Evolutionary conservation across 2,888 invertebrate species (phyloP), one percentile per base, ranked within the genome.

Genomic region (Anorthoa munda): DNA sequence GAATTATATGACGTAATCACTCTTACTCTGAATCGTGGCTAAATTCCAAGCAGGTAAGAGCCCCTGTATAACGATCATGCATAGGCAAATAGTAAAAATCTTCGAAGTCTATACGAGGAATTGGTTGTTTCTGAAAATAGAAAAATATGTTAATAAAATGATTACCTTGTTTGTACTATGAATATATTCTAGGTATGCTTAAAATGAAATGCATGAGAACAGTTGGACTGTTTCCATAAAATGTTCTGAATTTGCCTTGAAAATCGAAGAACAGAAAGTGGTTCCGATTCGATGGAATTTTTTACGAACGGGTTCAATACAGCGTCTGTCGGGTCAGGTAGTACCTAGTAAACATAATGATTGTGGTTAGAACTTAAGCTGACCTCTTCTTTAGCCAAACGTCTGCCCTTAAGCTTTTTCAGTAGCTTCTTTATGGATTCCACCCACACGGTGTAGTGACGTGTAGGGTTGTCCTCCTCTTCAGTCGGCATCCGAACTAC

Each of bases 1-100:
- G 56, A 13, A 23, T 13, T 31, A 17, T 9, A 66, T 12, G 12
- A n/a, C 4, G 23, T 66, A 71, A 58, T 39, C 7, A 9, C 12
- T 66, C 86, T 90, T 93, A 97, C 94, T 93, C 95, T 83, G 96
- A 95, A 91, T 98, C 97, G 69, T 93, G 94, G 87, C 97, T 98
- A 78, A 97, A 96, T 73, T 97, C 96, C 70, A 98, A 94, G 73
- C 96, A 95, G 0, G 97, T 97, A 48, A 98, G 97, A 18, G 94
- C 95, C 12, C 98, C 98, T 46, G 97, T 97, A 72, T 97, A 96
- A 60, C 97, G 97, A 90, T 98, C 98, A 89, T 98, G 98, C 97
- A 98, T 98, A 2, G 97, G 96, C 51, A 98, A 93, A 55, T 96
- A 95, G 94, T 97, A 98, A 87, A 97, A 97, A 88, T 98, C 97